A percentile compares a stretch with the other conserved stretches of the same genome.
Evolutionary conservation across 2,888 invertebrate species (phyloP).

Genomic region (Acronicta aceris): DNA sequence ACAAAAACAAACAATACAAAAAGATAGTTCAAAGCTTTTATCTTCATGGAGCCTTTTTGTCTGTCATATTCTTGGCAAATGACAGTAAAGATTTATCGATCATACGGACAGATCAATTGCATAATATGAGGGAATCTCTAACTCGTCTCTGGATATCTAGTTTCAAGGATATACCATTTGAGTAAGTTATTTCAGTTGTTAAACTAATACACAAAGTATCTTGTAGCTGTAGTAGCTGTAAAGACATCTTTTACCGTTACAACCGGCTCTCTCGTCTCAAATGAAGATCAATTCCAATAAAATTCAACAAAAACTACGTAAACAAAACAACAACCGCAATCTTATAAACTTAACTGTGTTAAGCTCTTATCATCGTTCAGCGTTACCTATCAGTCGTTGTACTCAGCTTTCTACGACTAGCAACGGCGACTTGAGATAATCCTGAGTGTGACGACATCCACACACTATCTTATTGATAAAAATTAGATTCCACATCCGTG

Average conservation of each 20-base stretch:
- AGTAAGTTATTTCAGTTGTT: constrained; percentile 41
- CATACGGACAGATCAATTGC: constrained; percentile 27
- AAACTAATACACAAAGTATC: constrained; percentile 3
- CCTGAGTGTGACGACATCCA: constrained; percentile 19
- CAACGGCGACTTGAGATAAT: constrained; percentile 36
- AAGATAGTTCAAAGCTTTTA: too few species aligned
- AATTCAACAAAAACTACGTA: constrained; percentile 5
- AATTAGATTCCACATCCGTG: constrained; percentile 8
- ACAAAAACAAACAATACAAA: too few species aligned
- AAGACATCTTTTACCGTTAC: constrained; percentile 4
- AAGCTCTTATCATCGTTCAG: constrained; percentile 10
- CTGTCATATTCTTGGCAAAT: constrained; percentile 19
- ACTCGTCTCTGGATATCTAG: constrained; percentile 4
- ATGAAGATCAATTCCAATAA: background rate
- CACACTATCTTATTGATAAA: constrained; percentile 29
- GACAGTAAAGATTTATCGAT: constrained; percentile 30
- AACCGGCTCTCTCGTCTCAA: background rate
- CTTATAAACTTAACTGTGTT: constrained; percentile 5
- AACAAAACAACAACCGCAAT: constrained; percentile 6
- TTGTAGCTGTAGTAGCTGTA: background rate
- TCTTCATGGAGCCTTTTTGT: background rate
- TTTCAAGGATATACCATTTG: constrained; percentile 44
- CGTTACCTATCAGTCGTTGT: constrained; percentile 26
- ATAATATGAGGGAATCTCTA: constrained; percentile 32
- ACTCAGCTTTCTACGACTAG: constrained; percentile 33